Base-by-base conservation (phyloP, 2,888 invertebrate genomes). In the Acronicta psi region DNA sequence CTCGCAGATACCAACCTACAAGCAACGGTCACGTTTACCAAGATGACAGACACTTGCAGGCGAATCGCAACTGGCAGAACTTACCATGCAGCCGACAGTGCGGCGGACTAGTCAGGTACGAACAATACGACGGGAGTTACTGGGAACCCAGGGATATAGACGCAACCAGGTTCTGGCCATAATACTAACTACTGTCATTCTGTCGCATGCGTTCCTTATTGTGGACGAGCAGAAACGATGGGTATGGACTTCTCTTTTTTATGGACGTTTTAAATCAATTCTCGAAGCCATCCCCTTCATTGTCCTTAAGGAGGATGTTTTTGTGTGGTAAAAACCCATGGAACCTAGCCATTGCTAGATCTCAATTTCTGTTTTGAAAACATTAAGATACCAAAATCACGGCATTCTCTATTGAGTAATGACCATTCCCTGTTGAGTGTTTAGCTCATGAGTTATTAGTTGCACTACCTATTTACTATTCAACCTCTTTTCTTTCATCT, bases 21-120 rank as follows among this genome's bases (percentile, higher is more conserved):
- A 77, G 65, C 66, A 83, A 82, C 58, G 75, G 79, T 52, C 75
- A 79, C 8, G 76, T 75, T 0, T 69, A 73, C 29, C 61, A 69
- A 37, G 86, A 86, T 17, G 85, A 87, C 40, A 77, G 85, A 14
- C 86, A 84, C 50, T 65, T 83, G 2, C 87, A 87, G 56, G 47
- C 74, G 2, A 87, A 83, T 62, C 84, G 88, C 59, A 86, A 86
- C 70, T 83, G 89, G 85, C 89, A 91, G 74, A 89, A 90, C 63
- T 61, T 89, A 20, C 90, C 90, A 0, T 90, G 91, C 81, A 89
- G 84, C 75, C 81, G 92, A 11, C 92, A 93, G 60, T 92, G 92
- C 63, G 83, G 93, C 37, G 93, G 92, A 31, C 85, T 93, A 64
- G 93, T 94, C 88, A 94, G 94, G 94, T 94, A 93, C 79, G 85